These are phyloP conservation scores for Macaca fascicularis DNA, from an alignment of 2,113 vertebrate genomes.

Conservation along the genomic window DNA sequence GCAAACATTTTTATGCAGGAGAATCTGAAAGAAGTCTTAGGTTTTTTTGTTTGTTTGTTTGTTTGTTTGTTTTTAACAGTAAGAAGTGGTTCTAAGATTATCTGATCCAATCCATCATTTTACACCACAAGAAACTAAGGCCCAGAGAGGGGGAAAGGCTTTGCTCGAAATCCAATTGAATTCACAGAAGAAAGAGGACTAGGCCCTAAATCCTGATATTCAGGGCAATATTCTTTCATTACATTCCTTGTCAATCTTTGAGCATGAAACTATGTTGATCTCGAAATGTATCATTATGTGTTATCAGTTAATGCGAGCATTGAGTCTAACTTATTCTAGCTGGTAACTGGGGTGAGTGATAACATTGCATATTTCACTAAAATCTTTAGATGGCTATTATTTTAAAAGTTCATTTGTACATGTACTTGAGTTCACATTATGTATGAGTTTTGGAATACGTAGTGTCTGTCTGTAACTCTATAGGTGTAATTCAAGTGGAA, in stretches of 20 bases:
- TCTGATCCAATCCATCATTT: background rate
- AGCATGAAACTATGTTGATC: fast-evolving
- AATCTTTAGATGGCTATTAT: background rate
- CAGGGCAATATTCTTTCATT: background rate
- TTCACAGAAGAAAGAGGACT: background rate
- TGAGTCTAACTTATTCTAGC: background rate
- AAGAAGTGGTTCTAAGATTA: background rate
- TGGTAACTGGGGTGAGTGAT: background rate
- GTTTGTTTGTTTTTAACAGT: no score
- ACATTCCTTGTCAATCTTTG: background rate
- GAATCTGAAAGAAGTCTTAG: background rate
- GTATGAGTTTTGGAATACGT: background rate
- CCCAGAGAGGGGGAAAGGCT: background rate
- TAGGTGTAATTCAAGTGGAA: background rate
- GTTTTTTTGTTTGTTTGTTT: no score
- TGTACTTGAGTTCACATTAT: background rate
- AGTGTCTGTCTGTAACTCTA: background rate
- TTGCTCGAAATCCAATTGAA: background rate
- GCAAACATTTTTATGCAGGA: no score
- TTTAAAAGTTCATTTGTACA: background rate
- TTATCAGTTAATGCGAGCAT: background rate
- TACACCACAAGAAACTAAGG: background rate
- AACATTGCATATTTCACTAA: background rate
- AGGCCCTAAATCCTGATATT: background rate
- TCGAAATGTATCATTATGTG: fast-evolving